Base-by-base conservation (phyloP, 2,113 vertebrate species). In the Ornithorhynchus anatinus region DNA sequence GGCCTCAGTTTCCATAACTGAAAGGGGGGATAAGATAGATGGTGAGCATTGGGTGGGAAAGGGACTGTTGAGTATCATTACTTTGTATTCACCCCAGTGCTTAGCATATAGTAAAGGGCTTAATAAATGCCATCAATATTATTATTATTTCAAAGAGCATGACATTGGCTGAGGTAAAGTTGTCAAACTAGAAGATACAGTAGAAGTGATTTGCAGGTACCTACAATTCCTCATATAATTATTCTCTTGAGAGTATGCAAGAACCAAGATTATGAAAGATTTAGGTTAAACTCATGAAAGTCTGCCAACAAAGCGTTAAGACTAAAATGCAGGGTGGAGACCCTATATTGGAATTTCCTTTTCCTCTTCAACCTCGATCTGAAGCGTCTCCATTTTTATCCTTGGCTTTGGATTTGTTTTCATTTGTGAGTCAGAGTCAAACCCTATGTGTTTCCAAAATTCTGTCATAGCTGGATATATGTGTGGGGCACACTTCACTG, bases 221-320 rank as follows among this genome's bases (percentile, higher is more conserved):
- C n/a, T n/a, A n/a, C n/a, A n/a, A n/a, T n/a, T n/a, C n/a, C n/a
- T n/a, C n/a, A n/a, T n/a, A n/a, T n/a, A n/a, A n/a, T n/a, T n/a
- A n/a, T n/a, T n/a, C n/a, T n/a, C n/a, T n/a, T n/a, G n/a, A n/a
- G n/a, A n/a, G n/a, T n/a, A n/a, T n/a, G n/a, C n/a, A n/a, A n/a
- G n/a, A n/a, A n/a, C n/a, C n/a, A n/a, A n/a, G 35, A 17, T n/a
- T 11, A 7, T 12, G 25, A 60, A 45, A 33, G 42, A n/a, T 63
- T 27, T 51, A 25, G 36, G 4, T 65, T 59, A 32, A 67, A 48
- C 40, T 57, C 3, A 17, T 38, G 71, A 23, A 65, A 74, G 47
- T 73, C 58, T 61, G 32, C 69, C 65, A 59, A 66, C 37, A 50
- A 52, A 63, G 52, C 65, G 31, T 37, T 59, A 14, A 35, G 9